Conservation (phyloP, 1,140 invertebrate species). For the Amyelois transitella region DNA sequence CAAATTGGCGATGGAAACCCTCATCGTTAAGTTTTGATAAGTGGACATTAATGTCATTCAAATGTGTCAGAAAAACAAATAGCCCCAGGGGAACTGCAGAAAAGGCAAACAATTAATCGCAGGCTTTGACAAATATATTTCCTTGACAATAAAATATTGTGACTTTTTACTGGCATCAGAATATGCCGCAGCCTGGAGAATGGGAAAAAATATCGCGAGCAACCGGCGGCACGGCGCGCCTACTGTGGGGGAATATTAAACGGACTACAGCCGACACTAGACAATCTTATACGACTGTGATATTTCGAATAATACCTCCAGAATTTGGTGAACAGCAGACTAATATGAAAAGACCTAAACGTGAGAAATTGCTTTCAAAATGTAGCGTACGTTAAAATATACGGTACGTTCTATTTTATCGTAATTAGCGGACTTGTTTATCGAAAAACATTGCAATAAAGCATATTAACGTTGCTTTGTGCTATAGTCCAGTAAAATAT, state of each 20-base stretch:
- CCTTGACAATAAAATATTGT: conserved; percentile 61
- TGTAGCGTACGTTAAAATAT: not conserved
- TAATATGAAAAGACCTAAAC: not conserved
- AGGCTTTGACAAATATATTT: conserved; percentile 64
- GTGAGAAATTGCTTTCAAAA: not conserved
- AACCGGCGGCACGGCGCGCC: conserved; percentile 39
- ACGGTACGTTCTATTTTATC: not conserved
- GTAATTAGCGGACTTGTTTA: conserved; percentile 3
- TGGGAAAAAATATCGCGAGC: conserved; percentile 48
- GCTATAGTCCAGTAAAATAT: conserved; percentile 71
- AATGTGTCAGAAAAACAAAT: not conserved
- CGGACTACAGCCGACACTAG: conserved; percentile 25
- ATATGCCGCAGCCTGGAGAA: conserved; percentile 31
- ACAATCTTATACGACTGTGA: conserved; percentile 29
- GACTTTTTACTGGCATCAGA: conserved; percentile 48
- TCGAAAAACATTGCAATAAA: conserved; percentile 12
- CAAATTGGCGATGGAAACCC: not conserved
- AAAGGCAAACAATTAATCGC: conserved; percentile 52
- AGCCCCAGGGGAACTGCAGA: conserved; percentile 15
- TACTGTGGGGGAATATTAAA: conserved; percentile 61
- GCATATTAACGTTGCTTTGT: conserved; percentile 24
- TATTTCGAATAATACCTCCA: conserved; percentile 23
- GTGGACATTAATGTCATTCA: not conserved
- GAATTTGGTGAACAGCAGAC: conserved; percentile 7
- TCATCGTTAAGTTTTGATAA: not conserved